Conservation (phyloP, 2,113 vertebrate genomes). For the Sinocyclocheilus anshuiensis region DNA sequence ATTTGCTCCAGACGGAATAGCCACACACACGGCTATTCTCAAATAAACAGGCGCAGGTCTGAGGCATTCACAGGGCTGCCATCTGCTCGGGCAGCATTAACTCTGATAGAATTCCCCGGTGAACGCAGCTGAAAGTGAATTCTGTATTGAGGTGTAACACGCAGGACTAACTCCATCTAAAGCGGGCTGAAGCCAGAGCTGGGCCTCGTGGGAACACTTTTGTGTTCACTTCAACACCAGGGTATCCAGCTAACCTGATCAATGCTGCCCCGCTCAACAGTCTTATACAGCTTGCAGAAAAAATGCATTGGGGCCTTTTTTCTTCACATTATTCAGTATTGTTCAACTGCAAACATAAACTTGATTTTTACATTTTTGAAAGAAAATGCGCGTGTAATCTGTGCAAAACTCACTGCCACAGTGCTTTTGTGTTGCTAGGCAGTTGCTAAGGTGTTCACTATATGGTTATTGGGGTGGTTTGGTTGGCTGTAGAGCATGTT, state of each 20-base stretch:
- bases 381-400: neutral
- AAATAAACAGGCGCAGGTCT: slow-evolving; percentile 23
- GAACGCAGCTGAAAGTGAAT: slow-evolving; percentile 19
- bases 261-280: neutral
- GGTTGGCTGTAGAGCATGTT: neutral
- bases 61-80: neutral
- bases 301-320: neutral
- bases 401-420: neutral
- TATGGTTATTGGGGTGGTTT: neutral
- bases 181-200: neutral
- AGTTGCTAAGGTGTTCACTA: neutral
- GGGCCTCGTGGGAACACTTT: neutral
- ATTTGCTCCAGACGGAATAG: neutral
- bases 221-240: neutral
- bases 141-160: slow-evolving; percentile 26
- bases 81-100: neutral
- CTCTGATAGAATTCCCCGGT: slow-evolving; percentile 6
- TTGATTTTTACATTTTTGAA: neutral
- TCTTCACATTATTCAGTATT: neutral
- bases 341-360: neutral
- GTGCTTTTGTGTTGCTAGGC: neutral
- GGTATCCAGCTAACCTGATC: neutral
- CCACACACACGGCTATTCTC: slow-evolving; percentile 7
- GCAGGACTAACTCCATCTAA: slow-evolving; percentile 25
- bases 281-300: neutral